A percentile compares a stretch with the other conserved stretches of the same genome.
Conservation (phyloP, 2,797 vertebrate genomes). For the Mycteria americana region DNA sequence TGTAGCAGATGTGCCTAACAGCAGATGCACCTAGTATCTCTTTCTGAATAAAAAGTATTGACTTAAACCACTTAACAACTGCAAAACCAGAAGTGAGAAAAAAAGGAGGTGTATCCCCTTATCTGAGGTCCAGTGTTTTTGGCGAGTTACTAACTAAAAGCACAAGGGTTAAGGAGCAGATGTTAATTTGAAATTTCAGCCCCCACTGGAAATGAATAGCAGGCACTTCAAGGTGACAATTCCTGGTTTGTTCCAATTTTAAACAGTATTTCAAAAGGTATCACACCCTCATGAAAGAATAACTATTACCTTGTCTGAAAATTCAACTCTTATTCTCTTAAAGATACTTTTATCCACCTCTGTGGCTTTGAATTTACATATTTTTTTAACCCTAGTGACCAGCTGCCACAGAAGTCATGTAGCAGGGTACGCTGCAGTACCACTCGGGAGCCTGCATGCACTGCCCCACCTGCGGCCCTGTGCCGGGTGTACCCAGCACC, state of each 20-base stretch:
- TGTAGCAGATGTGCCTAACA: neutral
- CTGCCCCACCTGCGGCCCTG: too few species aligned
- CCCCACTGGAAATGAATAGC: neutral
- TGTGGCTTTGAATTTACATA: neutral
- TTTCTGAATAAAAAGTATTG: neutral
- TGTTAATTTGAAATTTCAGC: neutral
- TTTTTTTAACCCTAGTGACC: neutral
- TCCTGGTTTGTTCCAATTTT: neutral
- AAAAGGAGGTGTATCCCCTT: neutral
- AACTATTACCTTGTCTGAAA: neutral
- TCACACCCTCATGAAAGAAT: neutral
- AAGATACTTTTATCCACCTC: neutral
- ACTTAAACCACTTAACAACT: neutral
- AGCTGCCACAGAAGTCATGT: neutral
- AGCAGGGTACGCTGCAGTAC: rapidly evolving
- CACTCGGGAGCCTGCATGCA: neutral
- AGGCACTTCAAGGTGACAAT: neutral
- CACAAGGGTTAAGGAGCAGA: neutral
- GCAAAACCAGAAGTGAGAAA: neutral
- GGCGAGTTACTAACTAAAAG: neutral
- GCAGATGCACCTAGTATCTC: neutral
- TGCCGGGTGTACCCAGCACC: rapidly evolving
- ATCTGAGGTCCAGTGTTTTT: neutral
- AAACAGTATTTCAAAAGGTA: neutral
- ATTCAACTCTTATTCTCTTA: neutral